Evolutionary conservation across 1,140 invertebrate genomes (phyloP).

Genomic region (Hylaeus anthracinus): DNA sequence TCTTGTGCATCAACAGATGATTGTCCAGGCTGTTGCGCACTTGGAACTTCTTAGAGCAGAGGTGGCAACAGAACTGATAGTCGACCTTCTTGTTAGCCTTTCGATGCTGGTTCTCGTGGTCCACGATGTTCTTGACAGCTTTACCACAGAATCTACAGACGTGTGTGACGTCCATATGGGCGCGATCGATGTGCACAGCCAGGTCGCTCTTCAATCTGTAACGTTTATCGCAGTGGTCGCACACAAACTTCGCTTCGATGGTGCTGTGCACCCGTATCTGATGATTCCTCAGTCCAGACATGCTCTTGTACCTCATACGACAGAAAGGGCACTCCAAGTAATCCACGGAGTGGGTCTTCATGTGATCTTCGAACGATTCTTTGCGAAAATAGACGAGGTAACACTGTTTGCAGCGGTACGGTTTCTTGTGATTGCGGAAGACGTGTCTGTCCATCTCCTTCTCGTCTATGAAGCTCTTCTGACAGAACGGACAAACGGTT

Average conservation of each 20-base stretch:
- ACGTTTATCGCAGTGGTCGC: slow-evolving; percentile 40
- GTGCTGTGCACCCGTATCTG: slow-evolving; percentile 74
- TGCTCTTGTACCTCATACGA: slow-evolving; percentile 79
- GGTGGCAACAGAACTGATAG: slow-evolving; percentile 72
- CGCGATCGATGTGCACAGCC: slow-evolving; percentile 67
- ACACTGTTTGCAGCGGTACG: slow-evolving; percentile 76
- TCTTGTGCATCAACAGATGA: slow-evolving; percentile 79
- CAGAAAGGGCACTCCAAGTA: slow-evolving; percentile 69
- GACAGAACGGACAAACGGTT: slow-evolving; percentile 73
- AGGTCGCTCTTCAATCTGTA: slow-evolving; percentile 79
- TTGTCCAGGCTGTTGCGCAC: slow-evolving; percentile 73
- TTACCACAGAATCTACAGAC: slow-evolving; percentile 56
- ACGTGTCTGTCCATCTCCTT: slow-evolving; percentile 75
- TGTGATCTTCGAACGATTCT: slow-evolving; percentile 49
- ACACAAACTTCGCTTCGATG: slow-evolving; percentile 22
- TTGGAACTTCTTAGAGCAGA: slow-evolving; percentile 79
- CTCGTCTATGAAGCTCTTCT: slow-evolving; percentile 75
- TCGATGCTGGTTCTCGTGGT: slow-evolving; percentile 65
- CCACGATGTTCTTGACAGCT: slow-evolving; percentile 58
- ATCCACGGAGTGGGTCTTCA: slow-evolving; percentile 55
- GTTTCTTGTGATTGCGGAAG: slow-evolving; percentile 75
- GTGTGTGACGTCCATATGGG: slow-evolving; percentile 73
- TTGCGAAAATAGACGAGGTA: slow-evolving; percentile 63
- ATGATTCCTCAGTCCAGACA: slow-evolving; percentile 79
- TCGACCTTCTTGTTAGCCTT: slow-evolving; percentile 29